These are phyloP conservation scores for Raja brachyura DNA, from an alignment of 2,113 vertebrate genomes.

Conservation along the genomic window DNA sequence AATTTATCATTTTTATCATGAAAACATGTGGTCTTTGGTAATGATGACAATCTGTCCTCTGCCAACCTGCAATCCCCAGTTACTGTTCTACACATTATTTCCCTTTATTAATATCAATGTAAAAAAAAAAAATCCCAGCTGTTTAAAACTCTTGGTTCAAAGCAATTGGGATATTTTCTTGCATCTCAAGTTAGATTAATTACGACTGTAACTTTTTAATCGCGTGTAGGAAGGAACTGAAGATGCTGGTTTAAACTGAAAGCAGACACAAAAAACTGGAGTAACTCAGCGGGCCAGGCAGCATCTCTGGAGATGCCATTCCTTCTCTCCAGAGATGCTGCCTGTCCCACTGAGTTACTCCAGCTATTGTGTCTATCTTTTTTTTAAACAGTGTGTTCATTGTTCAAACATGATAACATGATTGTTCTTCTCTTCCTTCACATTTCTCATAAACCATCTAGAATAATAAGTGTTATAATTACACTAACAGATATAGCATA, in stretches of 20 bases:
- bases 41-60: not conserved
- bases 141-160: not conserved
- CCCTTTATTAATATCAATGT: not conserved
- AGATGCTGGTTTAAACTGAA: no score
- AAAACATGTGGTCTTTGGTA: not conserved
- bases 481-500: no score
- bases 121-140: not conserved
- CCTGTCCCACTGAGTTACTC: no score
- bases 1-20: not conserved
- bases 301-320: no score
- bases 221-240: no score
- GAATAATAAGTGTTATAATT: not conserved
- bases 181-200: not conserved
- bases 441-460: not conserved
- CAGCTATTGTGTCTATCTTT: no score
- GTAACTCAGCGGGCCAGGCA: no score
- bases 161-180: not conserved
- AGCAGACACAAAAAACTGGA: no score
- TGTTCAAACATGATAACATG: not conserved
- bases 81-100: not conserved
- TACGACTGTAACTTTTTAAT: no score
- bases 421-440: not conserved
- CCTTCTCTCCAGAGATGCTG: no score
- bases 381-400: not conserved
- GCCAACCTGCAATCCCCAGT: not conserved